A percentile compares a stretch with the other conserved stretches of the same genome.
Evolutionary conservation across 2,797 vertebrate species (phyloP).

Genomic region (Coregonus suidteri): DNA sequence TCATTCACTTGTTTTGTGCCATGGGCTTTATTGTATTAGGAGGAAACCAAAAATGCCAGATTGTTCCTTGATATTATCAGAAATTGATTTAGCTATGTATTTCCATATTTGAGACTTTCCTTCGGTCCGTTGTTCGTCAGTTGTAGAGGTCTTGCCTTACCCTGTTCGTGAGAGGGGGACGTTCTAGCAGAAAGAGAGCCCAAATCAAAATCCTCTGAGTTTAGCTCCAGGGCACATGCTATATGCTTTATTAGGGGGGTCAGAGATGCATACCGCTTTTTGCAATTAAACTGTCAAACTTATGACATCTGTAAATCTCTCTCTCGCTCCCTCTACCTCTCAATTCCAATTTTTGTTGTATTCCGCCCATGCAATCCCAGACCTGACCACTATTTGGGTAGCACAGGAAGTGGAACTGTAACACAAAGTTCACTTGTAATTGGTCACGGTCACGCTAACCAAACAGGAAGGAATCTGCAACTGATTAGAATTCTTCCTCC

Average conservation of each 20-base stretch:
- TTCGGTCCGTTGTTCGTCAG: slow-evolving; percentile 39
- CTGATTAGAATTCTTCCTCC: slow-evolving; percentile 88
- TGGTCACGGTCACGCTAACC: slow-evolving; percentile 85
- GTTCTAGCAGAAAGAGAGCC: slow-evolving; percentile 19
- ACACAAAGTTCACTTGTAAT: slow-evolving; percentile 82
- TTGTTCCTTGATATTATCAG: slow-evolving; percentile 64
- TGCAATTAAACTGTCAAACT: slow-evolving; percentile 47
- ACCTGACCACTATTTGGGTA: slow-evolving; percentile 70
- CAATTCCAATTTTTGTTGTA: slow-evolving; percentile 19
- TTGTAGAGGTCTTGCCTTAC: slow-evolving; percentile 49
- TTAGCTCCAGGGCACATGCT: slow-evolving; percentile 68
- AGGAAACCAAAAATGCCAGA: slow-evolving; percentile 58
- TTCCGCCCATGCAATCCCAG: slow-evolving; percentile 45
- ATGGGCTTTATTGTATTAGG: slow-evolving; percentile 61
- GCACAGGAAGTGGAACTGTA: slow-evolving; percentile 85
- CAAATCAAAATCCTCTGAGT: slow-evolving; percentile 69
- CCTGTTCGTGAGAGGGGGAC: slow-evolving; percentile 43
- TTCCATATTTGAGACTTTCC: slow-evolving; percentile 61
- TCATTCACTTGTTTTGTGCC: slow-evolving; percentile 60
- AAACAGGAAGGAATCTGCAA: slow-evolving; percentile 92
- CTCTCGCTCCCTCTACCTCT: slow-evolving; percentile 4
- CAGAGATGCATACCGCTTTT: slow-evolving; percentile 58
- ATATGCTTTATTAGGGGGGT: slow-evolving; percentile 66
- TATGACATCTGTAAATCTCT: slow-evolving; percentile 55
- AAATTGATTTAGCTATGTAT: slow-evolving; percentile 62